Evolutionary conservation across 2,113 vertebrate species (phyloP).

Genomic region (Piaya cayana): DNA sequence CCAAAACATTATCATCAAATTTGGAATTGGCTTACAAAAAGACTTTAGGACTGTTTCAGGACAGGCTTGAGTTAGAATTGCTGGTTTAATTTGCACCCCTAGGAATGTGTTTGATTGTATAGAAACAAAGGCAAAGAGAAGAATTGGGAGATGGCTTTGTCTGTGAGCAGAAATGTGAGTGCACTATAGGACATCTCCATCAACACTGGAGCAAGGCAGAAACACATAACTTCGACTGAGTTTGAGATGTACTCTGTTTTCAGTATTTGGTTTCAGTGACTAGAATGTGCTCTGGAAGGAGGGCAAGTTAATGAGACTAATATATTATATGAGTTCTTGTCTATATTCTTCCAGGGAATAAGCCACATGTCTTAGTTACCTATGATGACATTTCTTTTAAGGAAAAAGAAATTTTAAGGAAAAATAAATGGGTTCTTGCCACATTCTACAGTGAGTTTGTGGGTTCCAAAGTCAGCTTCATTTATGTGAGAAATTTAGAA

Average conservation of each 20-base stretch:
- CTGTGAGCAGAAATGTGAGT: not conserved
- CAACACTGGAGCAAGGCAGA: not conserved
- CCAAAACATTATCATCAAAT: fast-evolving
- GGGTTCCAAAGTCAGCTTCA: not conserved
- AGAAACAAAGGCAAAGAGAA: not conserved
- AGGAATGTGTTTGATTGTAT: not conserved
- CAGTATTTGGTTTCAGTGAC: not conserved
- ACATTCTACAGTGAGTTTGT: not conserved
- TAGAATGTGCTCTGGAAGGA: not conserved
- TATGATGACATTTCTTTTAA: not conserved
- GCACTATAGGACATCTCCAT: not conserved
- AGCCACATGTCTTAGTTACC: not conserved
- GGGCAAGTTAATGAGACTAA: not conserved
- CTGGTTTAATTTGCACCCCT: not conserved
- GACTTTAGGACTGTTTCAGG: not conserved
- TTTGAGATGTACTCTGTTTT: not conserved
- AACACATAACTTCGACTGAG: fast-evolving
- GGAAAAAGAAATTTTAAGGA: too few relatives aligned
- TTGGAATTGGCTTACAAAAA: not conserved
- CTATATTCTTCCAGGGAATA: not conserved
- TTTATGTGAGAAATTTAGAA: not conserved
- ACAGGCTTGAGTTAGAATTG: not conserved
- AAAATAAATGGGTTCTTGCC: too few relatives aligned
- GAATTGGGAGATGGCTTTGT: not conserved
- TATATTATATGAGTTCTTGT: not conserved